phyloP scores from a whole-genome alignment of 2,888 invertebrate genomes.

The Scaptomyza parva region DNA sequence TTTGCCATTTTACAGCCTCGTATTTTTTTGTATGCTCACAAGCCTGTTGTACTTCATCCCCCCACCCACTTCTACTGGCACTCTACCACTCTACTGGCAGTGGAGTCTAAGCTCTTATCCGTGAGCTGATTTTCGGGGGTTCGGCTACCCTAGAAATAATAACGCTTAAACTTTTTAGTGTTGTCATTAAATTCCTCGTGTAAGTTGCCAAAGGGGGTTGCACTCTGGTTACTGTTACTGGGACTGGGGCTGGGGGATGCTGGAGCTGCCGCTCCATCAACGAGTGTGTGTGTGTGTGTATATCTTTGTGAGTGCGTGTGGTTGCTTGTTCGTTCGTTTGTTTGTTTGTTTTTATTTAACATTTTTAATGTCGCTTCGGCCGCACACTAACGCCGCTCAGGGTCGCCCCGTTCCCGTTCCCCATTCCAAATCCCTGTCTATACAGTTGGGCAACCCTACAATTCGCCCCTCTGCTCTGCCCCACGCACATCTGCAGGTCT shows the following conservation, averaged over 20 bases:
- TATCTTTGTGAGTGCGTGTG: slow-evolving; percentile 42
- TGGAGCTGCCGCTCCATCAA: slow-evolving; percentile 19
- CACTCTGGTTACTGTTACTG: slow-evolving; percentile 2
- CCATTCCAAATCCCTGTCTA: background rate
- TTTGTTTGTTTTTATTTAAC: slow-evolving; percentile 82
- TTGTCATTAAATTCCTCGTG: slow-evolving; percentile 85
- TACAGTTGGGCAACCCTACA: slow-evolving; percentile 28
- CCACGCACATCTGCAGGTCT: slow-evolving; percentile 81
- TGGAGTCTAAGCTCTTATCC: slow-evolving; percentile 73
- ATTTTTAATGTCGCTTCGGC: slow-evolving; percentile 81
- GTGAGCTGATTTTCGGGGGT: slow-evolving; percentile 65
- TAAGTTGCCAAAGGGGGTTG: slow-evolving; percentile 71
- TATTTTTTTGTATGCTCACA: slow-evolving; percentile 75
- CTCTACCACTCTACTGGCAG: background rate
- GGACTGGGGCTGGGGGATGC: slow-evolving; percentile 16
- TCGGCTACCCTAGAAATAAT: slow-evolving; percentile 84
- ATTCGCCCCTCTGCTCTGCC: slow-evolving; percentile 1
- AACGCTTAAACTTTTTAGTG: slow-evolving; percentile 85
- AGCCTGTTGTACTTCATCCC: background rate
- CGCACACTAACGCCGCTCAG: slow-evolving; percentile 54
- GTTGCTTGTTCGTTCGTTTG: slow-evolving; percentile 34
- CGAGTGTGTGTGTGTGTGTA: slow-evolving; percentile 10
- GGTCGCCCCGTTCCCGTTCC: slow-evolving; percentile 3
- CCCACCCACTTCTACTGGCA: background rate
- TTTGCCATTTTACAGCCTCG: slow-evolving; percentile 85